Evolutionary conservation across 2,888 invertebrate species (phyloP).

Genomic region (Sinotaia quadrata): DNA sequence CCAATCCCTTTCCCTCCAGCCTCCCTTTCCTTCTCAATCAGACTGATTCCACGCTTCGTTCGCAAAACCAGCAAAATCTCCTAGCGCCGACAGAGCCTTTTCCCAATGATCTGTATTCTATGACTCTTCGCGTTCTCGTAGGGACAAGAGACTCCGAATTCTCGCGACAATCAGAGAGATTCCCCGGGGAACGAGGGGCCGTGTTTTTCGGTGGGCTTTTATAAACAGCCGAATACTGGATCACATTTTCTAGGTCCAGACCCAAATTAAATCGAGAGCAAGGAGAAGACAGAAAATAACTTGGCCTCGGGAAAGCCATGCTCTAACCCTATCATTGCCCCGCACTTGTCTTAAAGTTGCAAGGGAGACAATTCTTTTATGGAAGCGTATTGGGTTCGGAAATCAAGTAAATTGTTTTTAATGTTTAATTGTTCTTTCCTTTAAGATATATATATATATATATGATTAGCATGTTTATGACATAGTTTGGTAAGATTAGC

Average conservation of each 20-base stretch:
- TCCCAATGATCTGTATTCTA: constrained; percentile 18
- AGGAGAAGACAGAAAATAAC: constrained; percentile 17
- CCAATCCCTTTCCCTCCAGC: background rate
- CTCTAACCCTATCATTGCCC: too few relatives aligned
- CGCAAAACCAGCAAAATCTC: constrained; percentile 15
- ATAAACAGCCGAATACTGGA: constrained; percentile 16
- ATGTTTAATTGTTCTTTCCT: too few relatives aligned
- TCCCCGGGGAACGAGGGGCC: background rate
- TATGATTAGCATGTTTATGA: too few relatives aligned
- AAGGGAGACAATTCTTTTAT: too few relatives aligned
- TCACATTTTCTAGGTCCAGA: constrained; percentile 8
- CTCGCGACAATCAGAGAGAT: constrained; percentile 14
- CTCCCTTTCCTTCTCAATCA: constrained; percentile 16
- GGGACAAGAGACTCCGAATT: constrained; percentile 13
- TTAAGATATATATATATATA: too few relatives aligned
- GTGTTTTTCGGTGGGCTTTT: constrained; percentile 10
- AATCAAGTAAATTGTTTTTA: too few relatives aligned
- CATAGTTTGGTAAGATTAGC: too few relatives aligned
- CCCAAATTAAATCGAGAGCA: constrained; percentile 21
- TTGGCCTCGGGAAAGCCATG: background rate
- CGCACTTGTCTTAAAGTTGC: too few relatives aligned
- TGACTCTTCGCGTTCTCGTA: constrained; percentile 7
- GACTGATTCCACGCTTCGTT: constrained; percentile 21
- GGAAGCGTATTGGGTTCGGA: too few relatives aligned
- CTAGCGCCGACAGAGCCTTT: constrained; percentile 1